phyloP scores from a whole-genome alignment of 35 echinoderm and acorn worm species.

The Patiria miniata region DNA sequence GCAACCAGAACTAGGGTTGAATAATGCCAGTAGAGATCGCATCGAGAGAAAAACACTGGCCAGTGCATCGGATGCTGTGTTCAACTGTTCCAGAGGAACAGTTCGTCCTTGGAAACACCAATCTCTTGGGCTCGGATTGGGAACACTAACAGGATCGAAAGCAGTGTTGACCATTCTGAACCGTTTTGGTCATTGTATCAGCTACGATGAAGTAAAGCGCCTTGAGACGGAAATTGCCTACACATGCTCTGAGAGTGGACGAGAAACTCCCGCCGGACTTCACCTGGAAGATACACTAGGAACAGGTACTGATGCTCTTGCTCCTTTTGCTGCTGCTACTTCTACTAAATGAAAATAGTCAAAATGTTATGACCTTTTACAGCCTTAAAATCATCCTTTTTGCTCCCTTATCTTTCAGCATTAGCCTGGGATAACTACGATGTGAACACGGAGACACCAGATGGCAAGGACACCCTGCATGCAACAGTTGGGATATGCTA shows the following conservation, averaged over 20 bases:
- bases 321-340: no score
- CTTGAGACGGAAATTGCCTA: conserved; percentile 76
- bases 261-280: conserved; percentile 69
- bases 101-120: conserved; percentile 71
- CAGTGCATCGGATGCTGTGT: conserved; percentile 53
- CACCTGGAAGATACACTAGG: conserved; percentile 34
- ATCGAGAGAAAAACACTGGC: conserved; percentile 40
- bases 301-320: conserved; percentile 49
- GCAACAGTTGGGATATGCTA: conserved; percentile 85
- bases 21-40: conserved; percentile 17
- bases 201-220: conserved; percentile 61
- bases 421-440: conserved; percentile 77
- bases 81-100: conserved; percentile 12
- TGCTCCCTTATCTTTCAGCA: no score
- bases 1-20: conserved; percentile 45
- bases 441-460: conserved; percentile 73
- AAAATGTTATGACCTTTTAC: no score
- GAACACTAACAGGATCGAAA: conserved; percentile 51
- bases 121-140: conserved; percentile 56
- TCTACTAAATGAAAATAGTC: no score
- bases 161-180: conserved; percentile 57
- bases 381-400: no score
- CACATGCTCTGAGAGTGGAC: conserved; percentile 40
- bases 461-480: conserved; percentile 74
- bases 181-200: conserved; percentile 55